Evolutionary conservation across 1,140 invertebrate species (phyloP).

Genomic region (Drosophila pectinifera): DNA sequence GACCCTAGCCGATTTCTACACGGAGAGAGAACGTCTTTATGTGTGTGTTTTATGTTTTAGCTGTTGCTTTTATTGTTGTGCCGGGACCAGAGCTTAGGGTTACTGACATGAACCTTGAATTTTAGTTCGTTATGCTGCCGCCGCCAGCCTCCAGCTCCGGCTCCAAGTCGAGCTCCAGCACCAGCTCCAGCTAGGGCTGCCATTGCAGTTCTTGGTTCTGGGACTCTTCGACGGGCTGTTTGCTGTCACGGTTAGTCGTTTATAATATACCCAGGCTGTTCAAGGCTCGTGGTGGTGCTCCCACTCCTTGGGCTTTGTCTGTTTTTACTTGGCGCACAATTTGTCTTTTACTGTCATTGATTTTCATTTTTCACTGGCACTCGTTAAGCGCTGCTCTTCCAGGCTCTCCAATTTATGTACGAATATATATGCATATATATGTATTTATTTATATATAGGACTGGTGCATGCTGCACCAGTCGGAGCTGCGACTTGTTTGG

Average conservation of each 20-base stretch:
- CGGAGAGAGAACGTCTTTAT: constrained; percentile 30
- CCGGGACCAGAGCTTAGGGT: constrained; percentile 67
- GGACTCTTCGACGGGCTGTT: constrained; percentile 4
- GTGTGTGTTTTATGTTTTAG: constrained; percentile 67
- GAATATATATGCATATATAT: constrained; percentile 5
- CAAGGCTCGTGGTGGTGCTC: constrained; percentile 24
- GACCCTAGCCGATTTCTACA: constrained; percentile 40
- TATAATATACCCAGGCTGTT: constrained; percentile 57
- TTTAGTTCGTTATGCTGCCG: constrained; percentile 75
- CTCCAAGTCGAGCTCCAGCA: constrained; percentile 14
- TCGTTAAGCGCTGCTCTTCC: constrained; percentile 51
- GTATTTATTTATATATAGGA: constrained; percentile 11
- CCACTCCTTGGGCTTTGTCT: constrained; percentile 71
- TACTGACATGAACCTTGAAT: constrained; percentile 83
- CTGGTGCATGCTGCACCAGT: too few species aligned
- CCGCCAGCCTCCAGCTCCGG: constrained; percentile 49
- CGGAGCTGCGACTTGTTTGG: constrained; percentile 49
- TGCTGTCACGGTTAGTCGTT: constrained; percentile 72
- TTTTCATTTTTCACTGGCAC: constrained; percentile 75
- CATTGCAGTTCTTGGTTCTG: constrained; percentile 31
- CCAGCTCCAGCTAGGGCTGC: constrained; percentile 10
- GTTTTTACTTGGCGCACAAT: constrained; percentile 73
- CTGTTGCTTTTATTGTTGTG: constrained; percentile 72
- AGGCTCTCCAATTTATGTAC: constrained; percentile 51
- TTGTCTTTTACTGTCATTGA: constrained; percentile 82